These are phyloP conservation scores for Melanotaenia pygmaea DNA, from an alignment of 2,797 vertebrate species.

Conservation along the genomic window DNA sequence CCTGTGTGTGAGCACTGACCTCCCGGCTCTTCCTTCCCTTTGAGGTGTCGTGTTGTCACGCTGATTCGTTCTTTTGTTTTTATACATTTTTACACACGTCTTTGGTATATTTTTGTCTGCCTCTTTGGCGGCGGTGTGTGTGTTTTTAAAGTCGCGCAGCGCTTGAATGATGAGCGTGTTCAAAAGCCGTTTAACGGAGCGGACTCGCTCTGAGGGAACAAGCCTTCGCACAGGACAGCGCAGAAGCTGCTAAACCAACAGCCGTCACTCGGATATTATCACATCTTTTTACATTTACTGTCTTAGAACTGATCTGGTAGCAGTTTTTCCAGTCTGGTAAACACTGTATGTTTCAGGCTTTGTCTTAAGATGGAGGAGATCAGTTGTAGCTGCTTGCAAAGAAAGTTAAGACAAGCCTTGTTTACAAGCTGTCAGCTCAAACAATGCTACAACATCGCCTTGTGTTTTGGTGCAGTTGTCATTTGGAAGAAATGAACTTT, in stretches of 20 bases:
- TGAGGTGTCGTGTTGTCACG: constrained; percentile 86
- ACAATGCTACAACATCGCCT: background rate
- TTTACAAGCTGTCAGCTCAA: background rate
- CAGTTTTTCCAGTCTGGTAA: constrained; percentile 25
- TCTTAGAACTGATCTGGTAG: constrained; percentile 17
- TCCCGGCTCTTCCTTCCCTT: constrained; percentile 49
- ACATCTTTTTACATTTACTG: constrained; percentile 42
- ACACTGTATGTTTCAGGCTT: constrained; percentile 28
- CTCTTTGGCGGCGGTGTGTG: constrained; percentile 51
- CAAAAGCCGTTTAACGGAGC: constrained; percentile 89
- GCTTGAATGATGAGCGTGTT: constrained; percentile 98
- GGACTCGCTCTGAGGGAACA: constrained; percentile 92
- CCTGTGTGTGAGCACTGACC: constrained; percentile 68
- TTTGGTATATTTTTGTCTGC: constrained; percentile 3
- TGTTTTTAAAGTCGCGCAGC: constrained; percentile 64
- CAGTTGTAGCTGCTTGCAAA: background rate
- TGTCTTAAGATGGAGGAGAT: constrained; percentile 10
- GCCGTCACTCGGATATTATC: constrained; percentile 4
- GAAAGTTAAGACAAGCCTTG: background rate
- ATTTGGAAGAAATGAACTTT: background rate
- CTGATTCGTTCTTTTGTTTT: constrained; percentile 78
- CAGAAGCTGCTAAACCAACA: constrained; percentile 57
- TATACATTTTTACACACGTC: constrained; percentile 4
- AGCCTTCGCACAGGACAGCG: constrained; percentile 75
- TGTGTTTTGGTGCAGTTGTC: background rate